A percentile compares a stretch with the other conserved stretches of the same genome.
Conservation (phyloP, 2,113 vertebrate species). For the Neotragus pygmaeus region DNA sequence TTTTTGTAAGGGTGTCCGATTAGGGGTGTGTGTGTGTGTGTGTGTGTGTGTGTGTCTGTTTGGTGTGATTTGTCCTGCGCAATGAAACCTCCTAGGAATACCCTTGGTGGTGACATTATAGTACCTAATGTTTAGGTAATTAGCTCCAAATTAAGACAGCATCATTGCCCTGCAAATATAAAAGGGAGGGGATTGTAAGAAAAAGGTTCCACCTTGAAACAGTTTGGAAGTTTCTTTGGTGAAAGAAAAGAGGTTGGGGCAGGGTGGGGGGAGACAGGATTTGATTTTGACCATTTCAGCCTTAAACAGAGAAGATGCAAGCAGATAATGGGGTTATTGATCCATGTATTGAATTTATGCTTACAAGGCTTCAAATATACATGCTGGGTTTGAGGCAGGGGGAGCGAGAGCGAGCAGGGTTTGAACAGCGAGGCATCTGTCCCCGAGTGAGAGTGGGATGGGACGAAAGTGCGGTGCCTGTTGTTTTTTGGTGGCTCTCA, state of each 20-base stretch:
- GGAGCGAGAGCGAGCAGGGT: background rate
- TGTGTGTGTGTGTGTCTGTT: background rate
- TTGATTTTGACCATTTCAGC: background rate
- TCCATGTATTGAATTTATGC: background rate
- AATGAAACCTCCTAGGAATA: background rate
- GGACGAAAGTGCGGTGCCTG: background rate
- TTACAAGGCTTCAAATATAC: background rate
- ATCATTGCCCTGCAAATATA: background rate
- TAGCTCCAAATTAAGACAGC: background rate
- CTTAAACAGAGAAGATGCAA: background rate
- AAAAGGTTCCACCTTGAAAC: background rate
- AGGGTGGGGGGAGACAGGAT: background rate
- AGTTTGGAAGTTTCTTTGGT: background rate
- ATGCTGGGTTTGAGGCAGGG: background rate
- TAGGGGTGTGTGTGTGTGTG: background rate
- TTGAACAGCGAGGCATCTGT: background rate
- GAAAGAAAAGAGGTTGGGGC: background rate
- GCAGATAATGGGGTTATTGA: background rate
- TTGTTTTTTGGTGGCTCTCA: background rate
- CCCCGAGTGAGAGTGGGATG: background rate
- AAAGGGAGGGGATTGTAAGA: background rate
- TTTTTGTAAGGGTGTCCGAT: background rate
- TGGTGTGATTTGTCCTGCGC: background rate
- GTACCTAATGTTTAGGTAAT: background rate
- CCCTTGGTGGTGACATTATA: background rate